Conservation (phyloP, 1,140 invertebrate genomes). For the Capitella teleta region DNA sequence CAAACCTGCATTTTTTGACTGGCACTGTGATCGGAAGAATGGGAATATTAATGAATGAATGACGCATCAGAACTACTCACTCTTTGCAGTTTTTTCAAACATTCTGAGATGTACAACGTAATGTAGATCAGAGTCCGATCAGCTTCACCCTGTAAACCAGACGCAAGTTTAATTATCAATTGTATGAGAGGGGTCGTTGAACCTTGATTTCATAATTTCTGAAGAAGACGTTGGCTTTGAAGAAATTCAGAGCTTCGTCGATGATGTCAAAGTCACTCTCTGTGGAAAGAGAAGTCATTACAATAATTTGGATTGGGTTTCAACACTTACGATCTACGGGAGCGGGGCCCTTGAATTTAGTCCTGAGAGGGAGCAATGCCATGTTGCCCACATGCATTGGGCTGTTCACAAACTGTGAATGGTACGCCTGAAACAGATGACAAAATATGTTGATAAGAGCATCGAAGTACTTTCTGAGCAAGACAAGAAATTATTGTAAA, state of each 20-base stretch:
- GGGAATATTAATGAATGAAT: not conserved
- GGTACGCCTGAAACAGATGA: slow-evolving; percentile 65
- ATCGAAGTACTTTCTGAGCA: too few relatives aligned
- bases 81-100: slow-evolving; percentile 85
- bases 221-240: slow-evolving; percentile 99
- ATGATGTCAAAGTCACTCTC: slow-evolving; percentile 76
- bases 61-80: slow-evolving; percentile 25
- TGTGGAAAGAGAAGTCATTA: slow-evolving; percentile 20
- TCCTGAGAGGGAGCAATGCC: slow-evolving; percentile 76
- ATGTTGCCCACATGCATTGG: slow-evolving; percentile 77
- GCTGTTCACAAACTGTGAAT: slow-evolving; percentile 71
- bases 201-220: slow-evolving; percentile 97
- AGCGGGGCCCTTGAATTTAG: slow-evolving; percentile 78
- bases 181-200: not conserved
- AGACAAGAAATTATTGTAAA: too few relatives aligned
- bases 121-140: slow-evolving; percentile 95
- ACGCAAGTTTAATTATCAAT: not conserved
- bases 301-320: not conserved
- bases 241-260: slow-evolving; percentile 93
- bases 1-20: slow-evolving; percentile 72
- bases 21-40: slow-evolving; percentile 46
- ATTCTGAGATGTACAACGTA: slow-evolving; percentile 97
- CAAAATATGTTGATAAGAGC: slow-evolving; percentile 4
- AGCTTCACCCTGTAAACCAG: slow-evolving; percentile 67
- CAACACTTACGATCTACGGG: not conserved